Conservation (phyloP, 2,113 vertebrate species). For the Campylomormyrus tamandua region DNA sequence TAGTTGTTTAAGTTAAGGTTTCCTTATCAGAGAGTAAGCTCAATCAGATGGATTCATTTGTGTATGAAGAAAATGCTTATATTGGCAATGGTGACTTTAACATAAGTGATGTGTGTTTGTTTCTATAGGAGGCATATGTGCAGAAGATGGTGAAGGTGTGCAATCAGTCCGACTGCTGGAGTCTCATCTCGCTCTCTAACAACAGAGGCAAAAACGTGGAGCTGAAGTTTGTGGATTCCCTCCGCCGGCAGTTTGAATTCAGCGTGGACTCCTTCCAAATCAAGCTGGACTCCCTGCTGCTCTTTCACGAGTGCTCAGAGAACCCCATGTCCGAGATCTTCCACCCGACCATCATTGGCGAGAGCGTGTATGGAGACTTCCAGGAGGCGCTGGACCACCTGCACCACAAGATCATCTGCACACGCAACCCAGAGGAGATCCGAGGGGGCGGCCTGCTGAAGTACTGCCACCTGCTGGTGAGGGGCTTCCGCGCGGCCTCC, state of each 20-base stretch:
- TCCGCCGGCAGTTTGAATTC: constrained; percentile 97
- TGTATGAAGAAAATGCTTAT: background rate
- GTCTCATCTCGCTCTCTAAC: constrained; percentile 96
- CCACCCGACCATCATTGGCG: constrained; percentile 91
- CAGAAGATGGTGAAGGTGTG: constrained; percentile 99
- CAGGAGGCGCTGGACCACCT: constrained; percentile 89
- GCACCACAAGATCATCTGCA: constrained; percentile 86
- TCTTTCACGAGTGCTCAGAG: constrained; percentile 95
- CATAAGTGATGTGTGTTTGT: background rate
- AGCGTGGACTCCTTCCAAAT: constrained; percentile 99
- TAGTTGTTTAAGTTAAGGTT: background rate
- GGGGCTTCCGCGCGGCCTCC: constrained; percentile 84
- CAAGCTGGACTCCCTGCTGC: constrained; percentile 91
- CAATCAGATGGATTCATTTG: background rate
- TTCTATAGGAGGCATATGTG: constrained; percentile 86
- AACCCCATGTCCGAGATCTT: constrained; percentile 91
- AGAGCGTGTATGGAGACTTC: constrained; percentile 96
- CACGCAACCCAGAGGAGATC: constrained; percentile 91
- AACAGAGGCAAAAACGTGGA: constrained; percentile 97
- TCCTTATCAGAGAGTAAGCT: background rate
- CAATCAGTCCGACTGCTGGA: constrained; percentile 96
- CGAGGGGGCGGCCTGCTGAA: constrained; percentile 93
- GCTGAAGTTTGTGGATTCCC: constrained; percentile 95
- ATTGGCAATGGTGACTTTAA: background rate
- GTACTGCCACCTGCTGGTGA: constrained; percentile 95